Base-by-base conservation (phyloP, 2,888 invertebrate species). In the Helobdella robusta region DNA sequence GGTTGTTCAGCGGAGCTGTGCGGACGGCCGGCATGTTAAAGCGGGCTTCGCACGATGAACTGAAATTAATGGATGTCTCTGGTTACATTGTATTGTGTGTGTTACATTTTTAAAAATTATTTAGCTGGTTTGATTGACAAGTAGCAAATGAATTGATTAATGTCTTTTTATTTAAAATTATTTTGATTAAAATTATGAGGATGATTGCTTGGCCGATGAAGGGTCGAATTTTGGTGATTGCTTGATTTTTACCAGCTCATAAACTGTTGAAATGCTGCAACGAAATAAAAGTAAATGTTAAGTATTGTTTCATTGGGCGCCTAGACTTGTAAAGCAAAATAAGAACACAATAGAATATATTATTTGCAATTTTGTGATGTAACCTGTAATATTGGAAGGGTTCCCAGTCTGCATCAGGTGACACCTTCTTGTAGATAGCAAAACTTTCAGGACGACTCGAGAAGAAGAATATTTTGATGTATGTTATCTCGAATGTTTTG, bases 381-480 rank as follows among this genome's bases (percentile, higher is more conserved):
- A 5, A 54, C 54, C 91, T 91, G 79, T 77, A 75, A 70, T 76
- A 83, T 73, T 81, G 81, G 76, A 81, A 83, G 2, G 82, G 81
- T 4, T 73, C 25, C 89, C 88, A 75, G 85, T 85, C 77, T 86
- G 87, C 67, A 6, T 58, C 59, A 32, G 59, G 56, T 1, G 28
- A 23, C 18, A 11, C 50, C 48, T 48, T 46, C 79, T 93, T 93
- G 81, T 89, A 95, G 73, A 98, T 88, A 28, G 91, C 89, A 81
- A 97, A 97, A 78, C 94, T 95, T 78, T 97, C 95, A 0, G 98
- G 98, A 66, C 97, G 84, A 0, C 94, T 93, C 0, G 94, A 93
- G 75, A 91, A 89, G 83, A 94, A 98, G 75, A 90, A 86, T 66
- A 97, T 83, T 64, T 91, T 84, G 30, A 98, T 88, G 79, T 97